These are phyloP conservation scores for Oeneis ivallda DNA, from an alignment of 2,888 invertebrate species.

Conservation along the genomic window DNA sequence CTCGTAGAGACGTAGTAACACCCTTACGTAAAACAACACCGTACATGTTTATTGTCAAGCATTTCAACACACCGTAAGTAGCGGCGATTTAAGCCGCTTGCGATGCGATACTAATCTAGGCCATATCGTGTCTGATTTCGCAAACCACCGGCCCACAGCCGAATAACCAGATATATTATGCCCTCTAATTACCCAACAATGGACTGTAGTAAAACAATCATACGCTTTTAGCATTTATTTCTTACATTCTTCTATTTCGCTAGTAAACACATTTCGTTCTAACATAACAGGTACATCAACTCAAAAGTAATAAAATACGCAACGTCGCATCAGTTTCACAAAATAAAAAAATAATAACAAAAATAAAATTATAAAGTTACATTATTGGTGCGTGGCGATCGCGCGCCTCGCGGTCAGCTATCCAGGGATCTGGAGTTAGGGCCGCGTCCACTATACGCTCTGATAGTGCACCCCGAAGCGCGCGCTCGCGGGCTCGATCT, in stretches of 20 bases:
- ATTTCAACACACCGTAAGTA: conserved; percentile 56
- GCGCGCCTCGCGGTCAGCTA: conserved; percentile 55
- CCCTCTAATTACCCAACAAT: conserved; percentile 49
- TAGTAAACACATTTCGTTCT: conserved; percentile 51
- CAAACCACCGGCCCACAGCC: conserved; percentile 62
- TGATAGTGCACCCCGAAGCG: conserved; percentile 57
- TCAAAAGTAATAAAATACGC: conserved; percentile 58
- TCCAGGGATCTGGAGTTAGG: conserved; percentile 49
- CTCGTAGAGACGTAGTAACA: conserved; percentile 13
- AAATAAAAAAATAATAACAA: conserved; percentile 65
- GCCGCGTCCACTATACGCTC: conserved; percentile 59
- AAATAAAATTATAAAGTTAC: conserved; percentile 53
- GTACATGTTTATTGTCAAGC: conserved; percentile 65
- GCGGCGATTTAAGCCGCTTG: conserved; percentile 54
- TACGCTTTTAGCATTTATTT: conserved; percentile 60
- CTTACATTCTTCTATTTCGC: conserved; percentile 53
- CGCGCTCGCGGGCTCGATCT: conserved; percentile 66
- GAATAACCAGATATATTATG: conserved; percentile 51
- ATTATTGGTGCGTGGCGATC: conserved; percentile 64
- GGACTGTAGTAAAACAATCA: conserved; percentile 43
- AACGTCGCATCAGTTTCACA: conserved; percentile 65
- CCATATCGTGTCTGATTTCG: conserved; percentile 70
- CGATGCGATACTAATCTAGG: conserved; percentile 69
- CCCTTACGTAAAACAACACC: conserved; percentile 63
- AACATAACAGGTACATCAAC: conserved; percentile 78